Base-by-base conservation (phyloP, 2,113 vertebrate species). In the Macrotus californicus region DNA sequence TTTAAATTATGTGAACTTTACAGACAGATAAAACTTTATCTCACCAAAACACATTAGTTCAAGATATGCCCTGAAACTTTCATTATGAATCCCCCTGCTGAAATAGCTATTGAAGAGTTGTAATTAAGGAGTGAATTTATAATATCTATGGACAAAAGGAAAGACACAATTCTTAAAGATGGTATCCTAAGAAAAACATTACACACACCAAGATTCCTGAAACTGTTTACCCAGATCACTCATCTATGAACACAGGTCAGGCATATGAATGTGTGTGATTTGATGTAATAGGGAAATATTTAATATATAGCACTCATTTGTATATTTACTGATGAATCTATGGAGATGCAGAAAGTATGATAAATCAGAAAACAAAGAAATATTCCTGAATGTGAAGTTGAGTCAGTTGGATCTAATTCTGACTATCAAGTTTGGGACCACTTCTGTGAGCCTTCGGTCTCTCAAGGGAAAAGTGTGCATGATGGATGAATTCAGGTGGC, bases 101-200 rank as follows among this genome's bases (percentile, higher is more conserved):
- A 76, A 89, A 92, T 36, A 76, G 72, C 14, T 81, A 10, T 48
- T 14, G 5, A 81, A 48, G 34, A 36, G 5, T 41, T 84, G 46
- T 52, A 54, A 76, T 69, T 81, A 83, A 18, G 21, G 6, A 59
- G 16, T 31, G 48, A 77, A 75, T 92, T 87, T 79, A 61, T 82
- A 86, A 85, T 21, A 29, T 72, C 24, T 43, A 24, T 79, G 15
- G 4, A 13, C 83, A 59, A 84, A 72, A 21, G 48, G 29, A 56
- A 73, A 67, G 24, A 56, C 21, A 80, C 7, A 85, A 85, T 91
- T 96, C 52, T 94, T 16, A 96, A 69, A 43, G 77, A 87, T 15
- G 24, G 11, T 52, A 7, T 84, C 2, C 48, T 66, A 77, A 83
- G n/a, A 39, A 70, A 94, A 96, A 72, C 39, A 79, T 88, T 31